Evolutionary conservation across 2,113 vertebrate genomes (phyloP).

Genomic region (Xenopus borealis): DNA sequence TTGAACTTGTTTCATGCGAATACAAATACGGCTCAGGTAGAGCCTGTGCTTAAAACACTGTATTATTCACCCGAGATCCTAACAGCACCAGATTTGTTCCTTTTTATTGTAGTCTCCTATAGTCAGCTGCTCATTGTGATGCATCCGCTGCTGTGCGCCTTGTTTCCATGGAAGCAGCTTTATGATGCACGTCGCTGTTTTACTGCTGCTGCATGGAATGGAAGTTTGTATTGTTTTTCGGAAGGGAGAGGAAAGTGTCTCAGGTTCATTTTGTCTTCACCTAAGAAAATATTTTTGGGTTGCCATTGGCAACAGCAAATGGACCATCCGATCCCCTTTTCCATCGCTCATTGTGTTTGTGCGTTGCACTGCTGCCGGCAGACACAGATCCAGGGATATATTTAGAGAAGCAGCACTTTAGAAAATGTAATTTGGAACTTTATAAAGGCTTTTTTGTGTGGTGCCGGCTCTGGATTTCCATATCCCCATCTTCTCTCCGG

Average conservation of each 20-base stretch:
- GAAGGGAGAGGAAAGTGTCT: neutral
- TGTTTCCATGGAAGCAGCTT: neutral
- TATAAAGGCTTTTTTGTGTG: too few relatives aligned
- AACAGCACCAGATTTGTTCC: neutral
- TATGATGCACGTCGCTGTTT: neutral
- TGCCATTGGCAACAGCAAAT: neutral
- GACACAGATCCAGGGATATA: too few relatives aligned
- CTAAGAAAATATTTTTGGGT: neutral
- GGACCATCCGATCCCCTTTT: neutral
- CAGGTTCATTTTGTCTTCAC: neutral
- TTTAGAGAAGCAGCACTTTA: too few relatives aligned
- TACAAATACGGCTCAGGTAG: too few relatives aligned
- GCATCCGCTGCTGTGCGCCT: neutral
- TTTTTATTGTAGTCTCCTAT: neutral
- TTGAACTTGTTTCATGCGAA: too few relatives aligned
- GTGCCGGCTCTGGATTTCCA: too few relatives aligned
- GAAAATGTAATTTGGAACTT: too few relatives aligned
- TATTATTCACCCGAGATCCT: neutral
- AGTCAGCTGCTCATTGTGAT: neutral
- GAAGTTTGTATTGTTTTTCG: neutral
- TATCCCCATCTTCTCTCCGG: too few relatives aligned
- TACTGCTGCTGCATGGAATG: neutral
- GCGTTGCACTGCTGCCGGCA: neutral
- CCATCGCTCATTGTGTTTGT: neutral
- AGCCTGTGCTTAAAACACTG: neutral